phyloP scores from a whole-genome alignment of 2,113 vertebrate species.

The Galeopterus variegatus region DNA sequence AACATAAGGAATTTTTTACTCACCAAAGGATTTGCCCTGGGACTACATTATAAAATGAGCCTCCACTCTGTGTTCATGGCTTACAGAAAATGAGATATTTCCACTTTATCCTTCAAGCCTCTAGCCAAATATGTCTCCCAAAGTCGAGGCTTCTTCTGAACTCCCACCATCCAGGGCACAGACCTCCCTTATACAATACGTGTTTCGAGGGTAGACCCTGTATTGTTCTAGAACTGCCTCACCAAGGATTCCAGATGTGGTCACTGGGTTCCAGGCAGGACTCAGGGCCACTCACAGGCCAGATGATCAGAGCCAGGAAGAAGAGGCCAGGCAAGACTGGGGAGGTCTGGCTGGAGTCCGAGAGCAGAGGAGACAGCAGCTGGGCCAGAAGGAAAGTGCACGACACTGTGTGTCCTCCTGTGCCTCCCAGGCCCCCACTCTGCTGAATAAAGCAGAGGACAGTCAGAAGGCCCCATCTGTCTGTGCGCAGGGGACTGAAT shows the following conservation, averaged over 20 bases:
- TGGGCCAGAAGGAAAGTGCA: background rate
- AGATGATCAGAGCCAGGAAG: background rate
- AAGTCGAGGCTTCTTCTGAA: background rate
- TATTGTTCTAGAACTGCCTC: background rate
- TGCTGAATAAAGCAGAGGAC: background rate
- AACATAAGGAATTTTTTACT: background rate
- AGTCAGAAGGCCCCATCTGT: background rate
- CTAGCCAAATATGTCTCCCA: background rate
- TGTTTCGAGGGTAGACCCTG: background rate
- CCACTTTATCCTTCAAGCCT: background rate
- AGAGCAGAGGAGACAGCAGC: background rate
- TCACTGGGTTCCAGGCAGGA: no score
- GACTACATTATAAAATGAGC: background rate
- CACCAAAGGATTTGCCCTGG: background rate
- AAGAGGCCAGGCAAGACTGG: fast-evolving
- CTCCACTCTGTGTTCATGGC: background rate
- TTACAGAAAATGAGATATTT: background rate
- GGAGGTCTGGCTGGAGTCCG: background rate
- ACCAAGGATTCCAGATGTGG: no score
- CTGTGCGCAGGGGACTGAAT: background rate
- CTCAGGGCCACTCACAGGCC: background rate
- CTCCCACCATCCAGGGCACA: background rate
- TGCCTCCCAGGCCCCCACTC: background rate
- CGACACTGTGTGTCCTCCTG: no score
- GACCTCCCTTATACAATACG: no score